Conservation (phyloP, 2,113 vertebrate species). For the Psittacula cyanocephala region DNA sequence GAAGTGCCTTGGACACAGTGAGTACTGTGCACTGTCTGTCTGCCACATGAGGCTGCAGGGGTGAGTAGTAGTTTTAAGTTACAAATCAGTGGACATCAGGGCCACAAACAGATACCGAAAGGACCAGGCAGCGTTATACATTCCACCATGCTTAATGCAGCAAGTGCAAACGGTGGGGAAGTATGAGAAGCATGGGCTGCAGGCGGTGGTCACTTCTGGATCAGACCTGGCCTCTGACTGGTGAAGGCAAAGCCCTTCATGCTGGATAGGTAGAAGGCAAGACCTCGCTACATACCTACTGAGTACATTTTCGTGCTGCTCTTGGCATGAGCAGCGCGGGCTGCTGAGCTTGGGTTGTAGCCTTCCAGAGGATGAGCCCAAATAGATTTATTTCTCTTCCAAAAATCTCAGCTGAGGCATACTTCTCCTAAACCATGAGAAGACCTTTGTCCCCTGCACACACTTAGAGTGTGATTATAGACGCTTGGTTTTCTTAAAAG, state of each 20-base stretch:
- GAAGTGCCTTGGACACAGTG: background rate
- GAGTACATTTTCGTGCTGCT: background rate
- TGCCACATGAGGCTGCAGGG: background rate
- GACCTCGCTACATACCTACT: background rate
- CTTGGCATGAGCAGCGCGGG: background rate
- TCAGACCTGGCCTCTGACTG: background rate
- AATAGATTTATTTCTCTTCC: background rate
- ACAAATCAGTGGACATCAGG: background rate
- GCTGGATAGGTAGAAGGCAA: background rate
- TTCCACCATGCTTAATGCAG: background rate
- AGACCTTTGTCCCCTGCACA: background rate
- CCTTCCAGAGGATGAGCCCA: background rate
- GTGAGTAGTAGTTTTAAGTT: background rate
- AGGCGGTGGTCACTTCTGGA: background rate
- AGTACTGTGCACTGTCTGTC: background rate
- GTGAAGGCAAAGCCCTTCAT: background rate
- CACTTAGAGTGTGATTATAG: background rate
- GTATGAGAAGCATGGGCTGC: background rate
- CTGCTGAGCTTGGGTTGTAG: background rate
- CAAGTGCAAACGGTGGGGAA: background rate
- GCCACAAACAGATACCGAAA: background rate
- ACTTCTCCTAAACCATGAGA: background rate
- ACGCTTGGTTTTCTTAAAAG: background rate
- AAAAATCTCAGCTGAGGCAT: background rate
- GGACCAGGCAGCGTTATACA: background rate